phyloP scores from a whole-genome alignment of 2,113 vertebrate genomes.

The Mustelus asterias region DNA sequence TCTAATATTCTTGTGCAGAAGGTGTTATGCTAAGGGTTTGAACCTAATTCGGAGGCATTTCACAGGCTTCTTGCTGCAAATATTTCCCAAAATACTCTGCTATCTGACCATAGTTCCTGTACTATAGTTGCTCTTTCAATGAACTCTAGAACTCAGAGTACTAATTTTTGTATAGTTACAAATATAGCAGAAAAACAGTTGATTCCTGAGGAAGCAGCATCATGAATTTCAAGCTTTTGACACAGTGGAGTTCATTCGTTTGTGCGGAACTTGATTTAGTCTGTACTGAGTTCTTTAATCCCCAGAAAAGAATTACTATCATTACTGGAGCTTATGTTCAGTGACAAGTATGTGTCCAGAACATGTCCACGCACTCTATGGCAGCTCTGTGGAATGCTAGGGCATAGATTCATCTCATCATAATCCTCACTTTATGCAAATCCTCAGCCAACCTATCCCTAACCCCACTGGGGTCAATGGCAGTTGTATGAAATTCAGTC shows the following conservation, averaged over 20 bases:
- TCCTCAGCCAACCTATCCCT: too few relatives aligned
- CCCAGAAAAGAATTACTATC: neutral
- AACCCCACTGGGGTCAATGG: neutral
- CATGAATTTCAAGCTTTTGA: neutral
- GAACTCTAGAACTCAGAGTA: too few relatives aligned
- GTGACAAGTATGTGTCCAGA: neutral
- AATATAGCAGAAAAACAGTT: neutral
- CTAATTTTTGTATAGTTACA: neutral
- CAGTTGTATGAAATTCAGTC: neutral
- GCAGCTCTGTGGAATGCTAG: neutral
- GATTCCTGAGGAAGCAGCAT: neutral
- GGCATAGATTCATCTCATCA: neutral
- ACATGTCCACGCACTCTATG: neutral
- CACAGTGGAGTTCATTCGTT: neutral
- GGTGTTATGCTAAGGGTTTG: neutral
- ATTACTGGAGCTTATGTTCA: neutral
- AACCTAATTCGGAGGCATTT: neutral
- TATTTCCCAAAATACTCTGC: neutral
- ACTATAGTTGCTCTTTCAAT: too few relatives aligned
- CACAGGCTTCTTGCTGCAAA: neutral
- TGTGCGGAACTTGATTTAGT: neutral
- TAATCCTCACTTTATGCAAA: neutral
- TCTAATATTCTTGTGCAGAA: neutral
- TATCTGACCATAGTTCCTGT: too few relatives aligned
- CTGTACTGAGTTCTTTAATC: neutral